Base-by-base conservation (phyloP, 30 jellyfish, hydroid and myxozoan genomes). In the Pelagia noctiluca region DNA sequence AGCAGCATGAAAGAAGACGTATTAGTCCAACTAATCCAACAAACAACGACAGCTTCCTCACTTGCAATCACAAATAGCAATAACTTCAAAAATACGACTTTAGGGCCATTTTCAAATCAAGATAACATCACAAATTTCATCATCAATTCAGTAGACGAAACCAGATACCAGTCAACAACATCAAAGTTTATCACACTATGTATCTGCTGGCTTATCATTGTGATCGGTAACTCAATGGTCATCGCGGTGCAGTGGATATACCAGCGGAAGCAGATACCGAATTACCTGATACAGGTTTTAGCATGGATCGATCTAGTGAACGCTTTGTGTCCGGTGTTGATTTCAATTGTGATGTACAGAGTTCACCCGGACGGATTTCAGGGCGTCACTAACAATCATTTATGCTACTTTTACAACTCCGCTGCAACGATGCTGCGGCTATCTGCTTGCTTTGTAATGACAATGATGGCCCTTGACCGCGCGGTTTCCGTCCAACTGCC, bases 391-490 rank as follows among this genome's bases (percentile, higher is more conserved):
- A 26, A 65, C 60, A 69, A 66, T 22, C 19, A 26, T 23, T 79
- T 84, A 3, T 92, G 98, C 67, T 48, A 79, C 57, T 72, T 76
- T 22, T 93, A 86, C 89, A 68, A 48, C 62, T 38, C 89, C 26
- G 88, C 89, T 2, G 98, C 97, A 3, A 81, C 97, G 21, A 63
- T 82, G 87, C 78, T 87, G 1, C 96, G 98, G 13, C 82, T 86
- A 22, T 78, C 97, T 21, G 95, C 91, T 28, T 95, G 96, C 49
- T 79, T 86, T 50, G 50, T 88, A 22, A 87, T 96, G 84, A 86
- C 98, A 2, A 75, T 65, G 71, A 83, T 92, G 88, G 97, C 98
- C 2, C 26, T 92, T 1, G 98, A 92, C 78, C 95, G 98, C 47
- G 96, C 95, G n/a, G 35, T 82, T 42, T 95, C 96, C n/a, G 89